Base-by-base conservation (phyloP, 2,797 vertebrate species). In the Poeciliopsis presidionis region DNA sequence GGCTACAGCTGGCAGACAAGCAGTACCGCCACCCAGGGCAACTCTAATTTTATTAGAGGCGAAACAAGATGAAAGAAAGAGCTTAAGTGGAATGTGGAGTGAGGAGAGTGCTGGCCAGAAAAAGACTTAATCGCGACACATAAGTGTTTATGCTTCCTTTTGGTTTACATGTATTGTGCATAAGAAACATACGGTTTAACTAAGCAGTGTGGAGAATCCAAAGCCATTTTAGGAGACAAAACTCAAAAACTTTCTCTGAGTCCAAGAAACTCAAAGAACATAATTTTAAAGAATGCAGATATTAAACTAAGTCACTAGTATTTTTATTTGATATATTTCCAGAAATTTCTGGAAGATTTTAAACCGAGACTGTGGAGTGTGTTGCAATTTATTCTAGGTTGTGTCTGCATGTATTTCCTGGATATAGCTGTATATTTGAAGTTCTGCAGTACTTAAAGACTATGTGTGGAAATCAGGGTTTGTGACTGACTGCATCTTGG, bases 11-110 rank as follows among this genome's bases (percentile, higher is more conserved):
- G 72, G 28, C 69, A 70, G 84, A 76, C 61, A 74, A 80, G 77
- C 51, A 59, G 25, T 43, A 88, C 73, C 4, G n/a, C 65, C 88
- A 77, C 65, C 71, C 78, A 74, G 77, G 80, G 65, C 71, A 78
- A 59, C 45, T 81, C 36, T 73, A 67, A 84, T 79, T 57, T 39
- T 67, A 75, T 85, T 87, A 86, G 75, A 49, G 81, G 79, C 73
- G 71, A 82, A 70, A 16, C 1, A 67, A 87, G 65, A 74, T 41
- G 55, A 77, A 78, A 73, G 46, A 47, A 79, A 75, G 25, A 2
- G 72, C 71, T 76, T 77, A 73, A 72, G 45, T 74, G 72, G 55
- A 70, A 36, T 28, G 71, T 80, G 43, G 12, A 51, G 61, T 16
- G 22, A 59, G 59, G 12, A 61, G n/a, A 0, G 5, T 46, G 51